phyloP scores from a whole-genome alignment of 2,797 vertebrate genomes.

The Squalus acanthias region DNA sequence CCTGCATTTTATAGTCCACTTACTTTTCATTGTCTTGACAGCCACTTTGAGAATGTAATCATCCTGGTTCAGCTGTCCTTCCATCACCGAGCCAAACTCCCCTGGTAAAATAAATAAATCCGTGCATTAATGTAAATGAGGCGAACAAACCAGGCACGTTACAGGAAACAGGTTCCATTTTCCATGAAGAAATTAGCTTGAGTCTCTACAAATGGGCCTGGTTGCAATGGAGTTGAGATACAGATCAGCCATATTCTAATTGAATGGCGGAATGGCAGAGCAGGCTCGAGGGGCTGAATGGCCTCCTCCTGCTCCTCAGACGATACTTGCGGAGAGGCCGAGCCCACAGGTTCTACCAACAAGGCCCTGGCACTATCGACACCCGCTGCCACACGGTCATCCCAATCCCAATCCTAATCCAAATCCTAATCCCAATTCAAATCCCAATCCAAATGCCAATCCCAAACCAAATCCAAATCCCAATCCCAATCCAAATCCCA shows the following conservation, averaged over 20 bases:
- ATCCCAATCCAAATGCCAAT: not conserved
- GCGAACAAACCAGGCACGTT: not conserved
- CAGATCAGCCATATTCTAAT: not conserved
- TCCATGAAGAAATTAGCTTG: not conserved
- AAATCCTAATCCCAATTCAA: not conserved
- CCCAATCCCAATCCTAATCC: not conserved
- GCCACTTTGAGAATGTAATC: constrained; percentile 79
- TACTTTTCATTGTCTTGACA: constrained; percentile 93
- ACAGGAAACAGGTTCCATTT: not conserved
- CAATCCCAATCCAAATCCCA: not conserved
- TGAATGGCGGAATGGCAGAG: not conserved
- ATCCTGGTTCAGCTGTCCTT: constrained; percentile 80
- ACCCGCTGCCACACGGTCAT: not conserved
- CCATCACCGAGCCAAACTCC: constrained; percentile 88
- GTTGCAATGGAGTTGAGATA: not conserved
- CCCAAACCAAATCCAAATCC: not conserved
- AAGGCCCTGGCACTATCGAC: not conserved
- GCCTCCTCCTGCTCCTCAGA: not conserved
- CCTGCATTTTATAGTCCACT: constrained; percentile 46
- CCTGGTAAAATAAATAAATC: constrained; percentile 54
- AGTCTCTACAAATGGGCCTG: not conserved
- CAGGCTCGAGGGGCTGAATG: not conserved
- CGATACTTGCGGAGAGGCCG: not conserved
- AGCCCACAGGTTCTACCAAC: not conserved
- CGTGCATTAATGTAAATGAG: not conserved